Evolutionary conservation across 2,113 vertebrate species (phyloP).

Genomic region (Hemiprocne comata): DNA sequence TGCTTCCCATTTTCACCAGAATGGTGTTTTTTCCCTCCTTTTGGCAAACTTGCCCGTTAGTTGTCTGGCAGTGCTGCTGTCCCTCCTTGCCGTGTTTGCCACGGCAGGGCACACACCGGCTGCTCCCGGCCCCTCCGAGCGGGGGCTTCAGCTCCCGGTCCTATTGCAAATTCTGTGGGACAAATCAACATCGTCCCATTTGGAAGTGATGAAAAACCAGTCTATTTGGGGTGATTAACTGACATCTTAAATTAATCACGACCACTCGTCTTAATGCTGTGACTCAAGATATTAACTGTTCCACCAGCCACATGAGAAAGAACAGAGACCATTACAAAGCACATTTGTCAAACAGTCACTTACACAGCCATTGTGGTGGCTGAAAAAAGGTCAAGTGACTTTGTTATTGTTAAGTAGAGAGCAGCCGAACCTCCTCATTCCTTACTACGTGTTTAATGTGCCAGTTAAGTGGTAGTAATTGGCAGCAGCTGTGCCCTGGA

Average conservation of each 20-base stretch:
- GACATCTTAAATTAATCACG: constrained; percentile 63
- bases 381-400: constrained; percentile 73
- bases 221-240: constrained; percentile 69
- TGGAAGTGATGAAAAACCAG: constrained; percentile 70
- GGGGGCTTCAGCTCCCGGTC: not conserved
- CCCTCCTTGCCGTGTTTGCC: too few relatives aligned
- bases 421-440: constrained; percentile 69
- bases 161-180: constrained; percentile 31
- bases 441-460: constrained; percentile 73
- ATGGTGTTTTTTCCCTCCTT: not conserved
- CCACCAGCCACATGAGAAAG: constrained; percentile 70
- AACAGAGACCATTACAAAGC: constrained; percentile 69
- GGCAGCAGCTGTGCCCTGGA: constrained; percentile 75
- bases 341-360: constrained; percentile 74
- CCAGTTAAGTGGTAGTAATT: constrained; percentile 77
- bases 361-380: constrained; percentile 59
- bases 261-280: constrained; percentile 49
- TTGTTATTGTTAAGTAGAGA: constrained; percentile 70
- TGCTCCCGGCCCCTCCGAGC: not conserved
- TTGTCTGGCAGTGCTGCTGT: too few relatives aligned
- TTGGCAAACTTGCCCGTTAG: not conserved
- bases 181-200: constrained; percentile 63
- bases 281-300: constrained; percentile 68
- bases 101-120: too few relatives aligned
- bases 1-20: not conserved